Base-by-base conservation (phyloP, 2,888 invertebrate species). In the Oxyteleia sp. region DNA sequence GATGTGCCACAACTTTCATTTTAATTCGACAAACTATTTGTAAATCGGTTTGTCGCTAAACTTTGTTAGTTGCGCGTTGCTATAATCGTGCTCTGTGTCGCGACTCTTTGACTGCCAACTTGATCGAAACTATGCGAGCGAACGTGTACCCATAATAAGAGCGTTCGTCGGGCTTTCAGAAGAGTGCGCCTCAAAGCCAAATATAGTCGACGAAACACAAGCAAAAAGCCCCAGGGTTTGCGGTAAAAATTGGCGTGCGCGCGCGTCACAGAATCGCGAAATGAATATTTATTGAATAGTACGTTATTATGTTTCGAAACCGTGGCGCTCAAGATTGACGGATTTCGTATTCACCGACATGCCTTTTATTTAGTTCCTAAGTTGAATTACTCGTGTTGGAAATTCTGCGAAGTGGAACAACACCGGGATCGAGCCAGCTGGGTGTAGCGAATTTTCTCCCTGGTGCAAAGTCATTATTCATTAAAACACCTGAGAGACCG, bases 391-490 rank as follows among this genome's bases (percentile, higher is more conserved):
- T 72, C 45, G 29, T 47, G 80, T 68, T 74, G 38, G 61, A 68
- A 68, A 64, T 61, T 68, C 51, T 81, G 15, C 51, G 57, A 71
- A 71, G 71, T 43, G 71, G 71, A 79, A 71, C 64, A 79, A 66
- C 72, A 26, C 15, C 71, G 23, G 47, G 55, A 45, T 78, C 61
- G 53, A 69, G 43, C 15, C 71, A 71, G 79, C 71, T 79, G 79
- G 57, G 64, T 72, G 72, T 57, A 72, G 80, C 74, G 35, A 79
- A 79, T 79, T 79, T 79, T 71, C 71, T 74, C 68, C 68, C 81
- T 68, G 74, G 66, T 81, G 81, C 68, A 74, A 75, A 81, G 75
- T 76, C 82, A 76, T n/a, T n/a, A n/a, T n/a, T n/a, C n/a, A n/a
- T n/a, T n/a, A n/a, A 76, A 76, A 72, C 82, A 72, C 76, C 72